A percentile compares a stretch with the other conserved stretches of the same genome.
Conservation (phyloP, 2,888 invertebrate genomes). For the Toxonevra muliebris region DNA sequence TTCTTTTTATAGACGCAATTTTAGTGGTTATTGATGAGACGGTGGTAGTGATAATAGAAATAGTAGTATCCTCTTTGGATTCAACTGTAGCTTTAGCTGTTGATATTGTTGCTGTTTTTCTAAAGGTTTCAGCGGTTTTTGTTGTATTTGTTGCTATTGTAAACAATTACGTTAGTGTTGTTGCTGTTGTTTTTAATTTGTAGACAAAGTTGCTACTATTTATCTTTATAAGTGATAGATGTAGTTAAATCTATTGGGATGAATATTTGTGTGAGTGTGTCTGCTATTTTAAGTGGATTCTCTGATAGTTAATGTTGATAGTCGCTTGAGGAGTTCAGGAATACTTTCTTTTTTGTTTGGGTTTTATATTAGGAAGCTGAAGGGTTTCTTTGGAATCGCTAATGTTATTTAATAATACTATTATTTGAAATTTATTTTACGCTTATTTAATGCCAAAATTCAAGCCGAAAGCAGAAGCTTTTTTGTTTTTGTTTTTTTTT, state of each 20-base stretch:
- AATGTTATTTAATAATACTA: too few relatives aligned
- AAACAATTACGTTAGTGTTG: neutral
- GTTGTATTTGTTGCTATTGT: slow-evolving; percentile 10
- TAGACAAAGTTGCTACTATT: slow-evolving; percentile 2
- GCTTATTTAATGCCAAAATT: too few relatives aligned
- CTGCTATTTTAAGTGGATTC: neutral
- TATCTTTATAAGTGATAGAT: too few relatives aligned
- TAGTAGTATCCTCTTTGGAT: neutral
- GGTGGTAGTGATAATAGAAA: slow-evolving; percentile 39
- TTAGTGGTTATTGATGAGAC: slow-evolving; percentile 54
- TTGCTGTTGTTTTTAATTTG: slow-evolving; percentile 4
- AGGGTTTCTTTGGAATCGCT: too few relatives aligned
- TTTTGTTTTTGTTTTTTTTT: too few relatives aligned
- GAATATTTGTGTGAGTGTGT: neutral
- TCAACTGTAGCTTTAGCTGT: slow-evolving; percentile 35
- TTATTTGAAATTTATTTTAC: too few relatives aligned
- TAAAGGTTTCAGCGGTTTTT: too few relatives aligned
- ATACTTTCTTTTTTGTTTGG: too few relatives aligned
- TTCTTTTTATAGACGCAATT: slow-evolving; percentile 63
- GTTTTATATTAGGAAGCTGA: too few relatives aligned
- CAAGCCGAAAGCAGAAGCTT: too few relatives aligned
- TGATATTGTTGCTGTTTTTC: slow-evolving; percentile 16
- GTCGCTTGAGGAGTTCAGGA: too few relatives aligned
- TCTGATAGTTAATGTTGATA: too few relatives aligned
- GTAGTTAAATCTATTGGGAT: neutral